Percentiles rank a stretch among this genome's conserved stretches.
These are phyloP conservation scores for Hoplostethus atlanticus DNA, from an alignment of 2,797 vertebrate species.

Conservation along the genomic window DNA sequence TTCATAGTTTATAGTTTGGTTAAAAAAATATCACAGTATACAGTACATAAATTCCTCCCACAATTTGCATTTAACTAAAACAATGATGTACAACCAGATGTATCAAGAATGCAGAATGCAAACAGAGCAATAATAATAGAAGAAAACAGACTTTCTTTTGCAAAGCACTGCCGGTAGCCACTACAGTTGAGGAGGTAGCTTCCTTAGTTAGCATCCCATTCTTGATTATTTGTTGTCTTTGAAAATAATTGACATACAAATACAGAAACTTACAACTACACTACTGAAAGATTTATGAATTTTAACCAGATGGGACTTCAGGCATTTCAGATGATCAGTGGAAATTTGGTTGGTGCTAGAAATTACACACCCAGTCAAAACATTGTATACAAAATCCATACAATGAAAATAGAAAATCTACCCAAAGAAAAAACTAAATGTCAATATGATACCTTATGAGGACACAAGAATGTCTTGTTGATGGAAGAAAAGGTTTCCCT, in stretches of 20 bases:
- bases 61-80: slow-evolving; percentile 90
- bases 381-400: neutral
- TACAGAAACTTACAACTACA: slow-evolving; percentile 44
- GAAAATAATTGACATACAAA: slow-evolving; percentile 93
- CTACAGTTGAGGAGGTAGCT: slow-evolving; percentile 97
- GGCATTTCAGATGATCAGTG: slow-evolving; percentile 73
- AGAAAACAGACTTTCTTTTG: slow-evolving; percentile 82
- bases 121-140: slow-evolving; percentile 38
- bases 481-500: slow-evolving; percentile 57
- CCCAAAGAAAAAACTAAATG: slow-evolving; percentile 23
- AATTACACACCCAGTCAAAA: slow-evolving; percentile 53
- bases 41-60: slow-evolving; percentile 93
- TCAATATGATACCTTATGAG: slow-evolving; percentile 29
- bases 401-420: slow-evolving; percentile 12
- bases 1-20: slow-evolving; percentile 85
- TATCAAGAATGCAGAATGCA: slow-evolving; percentile 87
- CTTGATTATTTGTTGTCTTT: slow-evolving; percentile 79
- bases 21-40: slow-evolving; percentile 91
- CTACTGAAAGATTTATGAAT: slow-evolving; percentile 84
- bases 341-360: slow-evolving; percentile 62
- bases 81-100: slow-evolving; percentile 89
- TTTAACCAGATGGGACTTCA: slow-evolving; percentile 89
- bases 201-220: slow-evolving; percentile 94
- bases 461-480: slow-evolving; percentile 50
- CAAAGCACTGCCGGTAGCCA: slow-evolving; percentile 93